These are phyloP conservation scores for Endomychus coccineus DNA, from an alignment of 2,888 invertebrate species.

Conservation along the genomic window DNA sequence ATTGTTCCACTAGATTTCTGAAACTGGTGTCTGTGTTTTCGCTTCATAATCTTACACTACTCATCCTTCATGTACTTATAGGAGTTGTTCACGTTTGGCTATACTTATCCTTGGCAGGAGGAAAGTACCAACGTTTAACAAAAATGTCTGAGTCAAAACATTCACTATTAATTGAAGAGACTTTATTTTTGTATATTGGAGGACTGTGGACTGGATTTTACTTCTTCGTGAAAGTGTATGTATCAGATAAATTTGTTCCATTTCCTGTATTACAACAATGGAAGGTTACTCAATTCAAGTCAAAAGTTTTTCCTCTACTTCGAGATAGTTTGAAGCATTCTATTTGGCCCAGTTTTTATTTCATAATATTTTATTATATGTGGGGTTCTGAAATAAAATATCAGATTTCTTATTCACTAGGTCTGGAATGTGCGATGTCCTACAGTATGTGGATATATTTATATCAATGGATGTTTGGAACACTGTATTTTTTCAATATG, in stretches of 20 bases:
- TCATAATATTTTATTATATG: conserved; percentile 54
- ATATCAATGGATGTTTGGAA: conserved; percentile 62
- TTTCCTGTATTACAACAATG: conserved; percentile 66
- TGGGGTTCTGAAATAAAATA: conserved; percentile 52
- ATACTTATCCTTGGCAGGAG: conserved; percentile 58
- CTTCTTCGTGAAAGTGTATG: conserved; percentile 52
- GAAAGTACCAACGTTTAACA: conserved; percentile 50
- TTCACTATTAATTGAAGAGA: conserved; percentile 59
- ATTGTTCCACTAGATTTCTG: conserved; percentile 59
- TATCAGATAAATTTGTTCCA: conserved; percentile 51
- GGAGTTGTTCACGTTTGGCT: conserved; percentile 63
- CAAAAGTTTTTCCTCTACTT: conserved; percentile 50
- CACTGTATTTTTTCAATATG: conserved; percentile 62
- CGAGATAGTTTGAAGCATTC: conserved; percentile 54
- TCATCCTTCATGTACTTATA: conserved; percentile 53
- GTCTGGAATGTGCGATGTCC: conserved; percentile 48
- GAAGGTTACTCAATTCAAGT: conserved; percentile 60
- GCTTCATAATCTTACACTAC: conserved; percentile 51
- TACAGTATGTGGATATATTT: conserved; percentile 46
- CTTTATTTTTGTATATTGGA: conserved; percentile 58
- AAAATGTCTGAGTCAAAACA: conserved; percentile 45
- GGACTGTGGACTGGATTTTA: conserved; percentile 62
- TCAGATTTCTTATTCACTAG: conserved; percentile 48
- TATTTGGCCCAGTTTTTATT: conserved; percentile 56
- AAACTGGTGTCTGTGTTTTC: conserved; percentile 58